phyloP scores from a whole-genome alignment of 2,113 vertebrate genomes.

The Alces alces region DNA sequence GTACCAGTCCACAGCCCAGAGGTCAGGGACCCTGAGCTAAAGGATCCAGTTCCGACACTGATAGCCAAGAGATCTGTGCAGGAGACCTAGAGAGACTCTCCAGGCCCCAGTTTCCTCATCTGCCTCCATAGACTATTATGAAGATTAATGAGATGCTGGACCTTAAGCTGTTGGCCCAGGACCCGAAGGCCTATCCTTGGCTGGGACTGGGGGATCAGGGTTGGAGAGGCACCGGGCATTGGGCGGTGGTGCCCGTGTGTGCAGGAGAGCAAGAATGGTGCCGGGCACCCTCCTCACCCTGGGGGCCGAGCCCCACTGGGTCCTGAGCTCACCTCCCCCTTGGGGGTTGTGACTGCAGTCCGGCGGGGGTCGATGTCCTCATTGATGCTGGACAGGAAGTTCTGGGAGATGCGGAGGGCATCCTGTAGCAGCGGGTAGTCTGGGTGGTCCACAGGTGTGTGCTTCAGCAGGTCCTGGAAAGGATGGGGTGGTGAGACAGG shows the following conservation, averaged over 20 bases:
- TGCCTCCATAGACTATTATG: background rate
- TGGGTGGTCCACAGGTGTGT: slow-evolving; percentile 96
- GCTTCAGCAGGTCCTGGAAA: slow-evolving; percentile 93
- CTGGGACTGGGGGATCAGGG: background rate
- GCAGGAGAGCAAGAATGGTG: background rate
- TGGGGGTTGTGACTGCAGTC: slow-evolving; percentile 95
- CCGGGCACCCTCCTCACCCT: background rate
- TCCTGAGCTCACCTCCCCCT: slow-evolving; percentile 90
- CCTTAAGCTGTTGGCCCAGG: background rate
- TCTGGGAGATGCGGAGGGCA: slow-evolving; percentile 96
- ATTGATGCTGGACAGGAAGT: slow-evolving; percentile 98
- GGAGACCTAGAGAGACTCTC: background rate
- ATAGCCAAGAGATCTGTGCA: background rate
- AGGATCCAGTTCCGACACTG: background rate
- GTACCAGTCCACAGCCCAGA: background rate
- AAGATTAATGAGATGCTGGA: background rate
- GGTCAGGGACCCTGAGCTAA: background rate
- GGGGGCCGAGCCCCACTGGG: background rate
- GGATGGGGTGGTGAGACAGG: accelerated
- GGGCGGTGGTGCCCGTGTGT: accelerated
- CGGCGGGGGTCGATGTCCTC: slow-evolving; percentile 96
- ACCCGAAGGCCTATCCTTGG: background rate
- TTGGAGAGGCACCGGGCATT: background rate
- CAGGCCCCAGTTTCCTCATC: background rate
- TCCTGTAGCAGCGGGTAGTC: slow-evolving; percentile 97